Evolutionary conservation across 2,888 invertebrate genomes (phyloP).

Genomic region (Drosophila recens): DNA sequence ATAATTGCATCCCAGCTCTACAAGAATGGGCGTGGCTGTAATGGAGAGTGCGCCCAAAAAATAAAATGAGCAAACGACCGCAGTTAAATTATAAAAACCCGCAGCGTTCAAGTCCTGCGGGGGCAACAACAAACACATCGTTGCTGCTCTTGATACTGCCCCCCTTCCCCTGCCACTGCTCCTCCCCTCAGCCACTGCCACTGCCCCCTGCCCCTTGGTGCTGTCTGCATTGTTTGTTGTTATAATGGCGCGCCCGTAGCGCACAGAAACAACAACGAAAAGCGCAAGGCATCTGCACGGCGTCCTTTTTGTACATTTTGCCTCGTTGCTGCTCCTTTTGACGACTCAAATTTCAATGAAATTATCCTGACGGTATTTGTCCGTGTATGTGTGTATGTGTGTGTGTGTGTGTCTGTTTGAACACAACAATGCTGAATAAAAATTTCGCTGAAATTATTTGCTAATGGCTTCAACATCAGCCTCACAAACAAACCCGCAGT

Average conservation of each 20-base stretch:
- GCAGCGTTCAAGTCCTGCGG: constrained; percentile 73
- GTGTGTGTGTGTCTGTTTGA: constrained; percentile 37
- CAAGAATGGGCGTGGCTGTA: constrained; percentile 67
- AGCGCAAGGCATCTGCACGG: constrained; percentile 77
- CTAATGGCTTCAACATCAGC: constrained; percentile 72
- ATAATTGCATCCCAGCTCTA: constrained; percentile 28
- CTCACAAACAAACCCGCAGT: constrained; percentile 33
- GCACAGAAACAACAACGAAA: constrained; percentile 56
- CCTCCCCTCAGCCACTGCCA: not conserved
- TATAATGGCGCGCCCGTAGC: constrained; percentile 75
- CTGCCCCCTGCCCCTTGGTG: constrained; percentile 26
- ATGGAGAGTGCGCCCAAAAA: constrained; percentile 57
- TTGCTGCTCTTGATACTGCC: constrained; percentile 14
- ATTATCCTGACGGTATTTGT: constrained; percentile 80
- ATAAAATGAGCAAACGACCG: constrained; percentile 48
- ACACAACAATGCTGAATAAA: constrained; percentile 70
- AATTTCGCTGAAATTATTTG: constrained; percentile 79
- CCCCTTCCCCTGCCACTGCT: not conserved
- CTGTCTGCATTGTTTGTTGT: constrained; percentile 75
- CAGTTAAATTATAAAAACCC: constrained; percentile 64
- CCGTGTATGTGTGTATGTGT: constrained; percentile 16
- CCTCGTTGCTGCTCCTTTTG: constrained; percentile 66
- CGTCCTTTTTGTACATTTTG: constrained; percentile 67
- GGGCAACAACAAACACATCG: constrained; percentile 46
- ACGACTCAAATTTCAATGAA: constrained; percentile 83